A percentile compares a stretch with the other conserved stretches of the same genome.
phyloP scores from a whole-genome alignment of 2,113 vertebrate genomes.

The Sminthopsis crassicaudata region DNA sequence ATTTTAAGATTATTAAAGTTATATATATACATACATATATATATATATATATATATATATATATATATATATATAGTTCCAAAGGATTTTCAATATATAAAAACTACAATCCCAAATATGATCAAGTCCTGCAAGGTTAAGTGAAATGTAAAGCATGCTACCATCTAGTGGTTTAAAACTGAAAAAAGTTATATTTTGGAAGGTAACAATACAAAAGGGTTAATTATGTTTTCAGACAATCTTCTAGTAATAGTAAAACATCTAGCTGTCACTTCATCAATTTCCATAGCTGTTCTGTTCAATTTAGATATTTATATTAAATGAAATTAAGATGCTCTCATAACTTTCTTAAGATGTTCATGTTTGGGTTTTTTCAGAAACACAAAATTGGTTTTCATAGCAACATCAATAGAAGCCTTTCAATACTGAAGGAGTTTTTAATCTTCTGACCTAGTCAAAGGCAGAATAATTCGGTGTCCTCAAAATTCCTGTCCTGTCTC shows the following conservation, averaged over 20 bases:
- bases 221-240: conserved; percentile 62
- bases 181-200: conserved; percentile 17
- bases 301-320: conserved; percentile 56
- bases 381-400: conserved; percentile 46
- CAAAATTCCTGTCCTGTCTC: conserved; percentile 9
- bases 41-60: not conserved
- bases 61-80: not conserved
- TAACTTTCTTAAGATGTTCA: not conserved
- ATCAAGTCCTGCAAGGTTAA: conserved; percentile 25
- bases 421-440: conserved; percentile 7
- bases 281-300: conserved; percentile 56
- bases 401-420: conserved; percentile 39
- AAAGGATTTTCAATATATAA: not conserved
- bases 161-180: conserved; percentile 16
- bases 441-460: conserved; percentile 50
- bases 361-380: conserved; percentile 68
- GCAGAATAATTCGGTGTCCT: conserved; percentile 19
- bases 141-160: conserved; percentile 21
- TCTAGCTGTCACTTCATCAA: conserved; percentile 60
- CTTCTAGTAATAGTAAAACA: conserved; percentile 60
- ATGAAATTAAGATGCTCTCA: conserved; percentile 41
- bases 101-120: conserved; percentile 8
- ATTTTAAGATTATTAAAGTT: not conserved
- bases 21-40: not conserved
- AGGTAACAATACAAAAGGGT: conserved; percentile 37